Conservation (phyloP, 2,113 vertebrate genomes). For the Strigops habroptila region DNA sequence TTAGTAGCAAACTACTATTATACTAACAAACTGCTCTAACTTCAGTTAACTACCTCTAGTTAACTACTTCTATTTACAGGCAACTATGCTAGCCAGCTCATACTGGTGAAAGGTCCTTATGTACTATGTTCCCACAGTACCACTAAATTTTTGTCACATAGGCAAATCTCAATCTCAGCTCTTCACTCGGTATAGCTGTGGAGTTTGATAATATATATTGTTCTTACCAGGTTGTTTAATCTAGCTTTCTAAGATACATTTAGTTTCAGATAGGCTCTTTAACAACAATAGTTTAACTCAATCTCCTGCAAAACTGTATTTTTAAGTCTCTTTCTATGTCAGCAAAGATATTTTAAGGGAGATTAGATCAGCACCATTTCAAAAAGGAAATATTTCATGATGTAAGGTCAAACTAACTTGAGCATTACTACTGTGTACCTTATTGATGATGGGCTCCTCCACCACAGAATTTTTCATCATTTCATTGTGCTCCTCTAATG, state of each 20-base stretch:
- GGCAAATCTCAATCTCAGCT: neutral
- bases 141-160: neutral
- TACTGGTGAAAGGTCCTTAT: neutral
- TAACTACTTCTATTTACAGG: neutral
- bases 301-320: neutral
- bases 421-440: slow-evolving; percentile 79
- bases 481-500: slow-evolving; percentile 85
- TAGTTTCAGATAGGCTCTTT: neutral
- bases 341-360: neutral
- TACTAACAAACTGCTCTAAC: neutral
- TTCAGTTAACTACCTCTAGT: neutral
- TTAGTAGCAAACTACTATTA: fast-evolving
- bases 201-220: neutral
- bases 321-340: neutral
- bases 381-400: neutral
- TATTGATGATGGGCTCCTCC: slow-evolving; percentile 81
- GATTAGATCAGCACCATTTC: neutral
- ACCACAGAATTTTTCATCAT: slow-evolving; percentile 82
- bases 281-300: neutral
- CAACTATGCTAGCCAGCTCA: neutral
- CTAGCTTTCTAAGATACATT: neutral
- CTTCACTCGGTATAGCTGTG: neutral
- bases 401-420: slow-evolving; percentile 2
- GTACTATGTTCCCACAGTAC: neutral
- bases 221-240: neutral